Evolutionary conservation across 2,888 invertebrate genomes (phyloP).

Genomic region (Nomada lathburiana): DNA sequence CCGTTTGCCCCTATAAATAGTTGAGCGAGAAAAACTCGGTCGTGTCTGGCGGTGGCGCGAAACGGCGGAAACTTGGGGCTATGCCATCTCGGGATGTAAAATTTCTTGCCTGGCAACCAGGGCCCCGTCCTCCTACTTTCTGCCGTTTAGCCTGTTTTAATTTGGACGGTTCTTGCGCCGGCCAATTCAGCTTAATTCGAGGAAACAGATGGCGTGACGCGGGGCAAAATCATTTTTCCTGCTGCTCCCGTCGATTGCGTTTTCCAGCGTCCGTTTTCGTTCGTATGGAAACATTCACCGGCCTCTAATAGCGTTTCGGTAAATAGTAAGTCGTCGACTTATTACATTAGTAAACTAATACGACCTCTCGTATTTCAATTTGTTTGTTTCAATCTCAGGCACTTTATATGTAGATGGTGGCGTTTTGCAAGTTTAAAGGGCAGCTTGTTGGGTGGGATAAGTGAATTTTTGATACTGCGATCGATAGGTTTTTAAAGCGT

Average conservation of each 20-base stretch:
- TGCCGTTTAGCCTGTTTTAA: constrained; percentile 53
- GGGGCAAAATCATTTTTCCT: background rate
- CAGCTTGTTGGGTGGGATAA: too few relatives aligned
- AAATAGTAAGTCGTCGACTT: too few relatives aligned
- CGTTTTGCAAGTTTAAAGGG: too few relatives aligned
- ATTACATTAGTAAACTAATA: too few relatives aligned
- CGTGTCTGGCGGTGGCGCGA: constrained; percentile 69
- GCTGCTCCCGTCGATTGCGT: background rate
- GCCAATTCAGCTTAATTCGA: constrained; percentile 5
- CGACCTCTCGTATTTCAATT: too few relatives aligned
- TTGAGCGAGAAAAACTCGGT: constrained; percentile 64
- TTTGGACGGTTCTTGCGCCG: constrained; percentile 29
- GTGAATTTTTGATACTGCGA: too few relatives aligned
- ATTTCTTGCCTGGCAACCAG: constrained; percentile 68
- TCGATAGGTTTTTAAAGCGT: too few relatives aligned
- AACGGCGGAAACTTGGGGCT: constrained; percentile 69
- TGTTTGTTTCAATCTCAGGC: too few relatives aligned
- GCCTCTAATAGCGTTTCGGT: too few relatives aligned
- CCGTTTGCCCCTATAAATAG: constrained; percentile 66
- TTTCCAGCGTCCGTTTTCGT: background rate
- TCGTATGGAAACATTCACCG: too few relatives aligned
- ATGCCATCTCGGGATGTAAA: constrained; percentile 72
- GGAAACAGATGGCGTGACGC: background rate
- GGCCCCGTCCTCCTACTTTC: constrained; percentile 19
- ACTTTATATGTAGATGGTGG: too few relatives aligned